Percentiles rank a stretch among this genome's conserved stretches.
Evolutionary conservation across 2,888 invertebrate genomes (phyloP).

Genomic region (Cactoblastis cactorum): DNA sequence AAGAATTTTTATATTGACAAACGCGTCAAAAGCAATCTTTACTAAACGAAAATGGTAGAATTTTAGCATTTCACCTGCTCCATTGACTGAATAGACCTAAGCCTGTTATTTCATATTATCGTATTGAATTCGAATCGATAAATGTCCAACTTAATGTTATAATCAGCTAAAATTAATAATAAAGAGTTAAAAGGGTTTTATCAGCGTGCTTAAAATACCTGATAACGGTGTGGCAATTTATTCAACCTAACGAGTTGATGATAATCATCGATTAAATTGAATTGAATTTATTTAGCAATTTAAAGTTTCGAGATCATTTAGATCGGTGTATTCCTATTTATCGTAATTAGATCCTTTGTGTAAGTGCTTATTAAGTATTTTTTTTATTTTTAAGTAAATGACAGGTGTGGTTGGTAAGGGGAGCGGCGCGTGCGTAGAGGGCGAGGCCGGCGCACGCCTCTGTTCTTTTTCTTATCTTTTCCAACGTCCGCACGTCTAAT

Average conservation of each 20-base stretch:
- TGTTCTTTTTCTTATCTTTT: conserved; percentile 6
- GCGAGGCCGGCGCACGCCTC: conserved; percentile 15
- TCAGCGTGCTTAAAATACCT: neutral
- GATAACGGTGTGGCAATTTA: neutral
- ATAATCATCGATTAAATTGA: conserved; percentile 1
- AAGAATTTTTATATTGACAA: too few species aligned
- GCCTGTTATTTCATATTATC: neutral
- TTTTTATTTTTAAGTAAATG: conserved; percentile 33
- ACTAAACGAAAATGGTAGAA: too few species aligned
- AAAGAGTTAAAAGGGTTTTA: neutral
- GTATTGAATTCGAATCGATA: neutral
- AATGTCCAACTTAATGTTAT: neutral
- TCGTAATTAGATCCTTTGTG: conserved; percentile 7
- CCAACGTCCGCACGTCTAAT: neutral
- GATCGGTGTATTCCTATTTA: neutral
- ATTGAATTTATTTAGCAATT: conserved; percentile 5
- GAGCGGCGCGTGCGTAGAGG: conserved; percentile 35
- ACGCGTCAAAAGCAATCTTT: too few species aligned
- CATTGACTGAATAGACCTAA: too few species aligned
- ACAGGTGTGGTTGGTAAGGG: conserved; percentile 39
- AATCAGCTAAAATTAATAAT: neutral
- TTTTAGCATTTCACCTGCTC: too few species aligned
- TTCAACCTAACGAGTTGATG: conserved; percentile 3
- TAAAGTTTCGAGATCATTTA: neutral
- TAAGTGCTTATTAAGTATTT: neutral